Evolutionary conservation across 1,140 invertebrate genomes (phyloP), one percentile per base, ranked within the genome.

Genomic region (Zaprionus lachaisei): DNA sequence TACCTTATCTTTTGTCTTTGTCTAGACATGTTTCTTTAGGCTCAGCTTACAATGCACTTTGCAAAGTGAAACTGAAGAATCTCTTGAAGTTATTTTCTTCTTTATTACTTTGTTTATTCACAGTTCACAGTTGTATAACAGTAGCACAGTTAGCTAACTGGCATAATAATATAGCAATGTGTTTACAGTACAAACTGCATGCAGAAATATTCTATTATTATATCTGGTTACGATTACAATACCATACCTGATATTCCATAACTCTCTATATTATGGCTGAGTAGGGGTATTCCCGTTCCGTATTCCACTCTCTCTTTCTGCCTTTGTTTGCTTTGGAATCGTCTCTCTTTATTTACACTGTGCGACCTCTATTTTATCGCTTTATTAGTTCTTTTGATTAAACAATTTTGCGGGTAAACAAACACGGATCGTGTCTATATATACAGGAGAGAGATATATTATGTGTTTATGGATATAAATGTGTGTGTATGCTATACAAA

Each of bases 361-460:
- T 14, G 44, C 73, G 73, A 77, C 61, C 73, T 66, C 72, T 64
- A 71, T 71, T 75, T 75, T 71, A 72, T 77, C 62, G 47, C 28
- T 61, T 58, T 64, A 72, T 76, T 72, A 72, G 55, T 72, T 71
- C 51, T 51, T 49, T 58, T 76, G 37, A 61, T 76, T 72, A 76
- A 76, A 72, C 55, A 75, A 60, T 72, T 76, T 44, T 6, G 31
- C n/a, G 41, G 41, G 41, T 47, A 47, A 47, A 47, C 41, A 47
- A 47, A 22, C 24, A 37, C 54, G 20, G 47, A 34, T 34, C 31
- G 9, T 34, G 31, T 34, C 47, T 49, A 49, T 51, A 17, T 51
- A 34, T 34, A 11, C 3, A 41, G n/a, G 14, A 41, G 41, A 41
- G 38, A 47, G 41, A 17, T 47, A 47, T 47, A 47, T n/a, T 20